phyloP scores from a whole-genome alignment of 2,113 vertebrate species.

The Typhlomys cinereus region DNA sequence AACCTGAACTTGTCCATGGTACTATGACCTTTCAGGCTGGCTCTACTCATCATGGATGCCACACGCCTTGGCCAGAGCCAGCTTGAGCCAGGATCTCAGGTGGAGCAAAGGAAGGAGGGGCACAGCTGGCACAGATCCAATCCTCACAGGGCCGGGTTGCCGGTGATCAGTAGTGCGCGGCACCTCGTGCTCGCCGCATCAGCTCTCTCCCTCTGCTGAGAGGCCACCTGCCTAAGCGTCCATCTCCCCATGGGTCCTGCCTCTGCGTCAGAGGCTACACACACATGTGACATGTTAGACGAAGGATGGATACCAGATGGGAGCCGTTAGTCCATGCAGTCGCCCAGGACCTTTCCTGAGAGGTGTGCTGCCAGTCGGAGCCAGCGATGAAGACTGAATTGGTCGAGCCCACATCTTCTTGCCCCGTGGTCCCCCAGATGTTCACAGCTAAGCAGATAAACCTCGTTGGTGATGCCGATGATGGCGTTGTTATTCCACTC shows the following conservation, averaged over 20 bases:
- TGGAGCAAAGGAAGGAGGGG: no score
- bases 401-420: background rate
- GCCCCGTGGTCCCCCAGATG: background rate
- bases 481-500: no score
- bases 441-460: background rate
- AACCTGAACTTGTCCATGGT: background rate
- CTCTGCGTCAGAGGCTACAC: background rate
- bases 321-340: rapidly evolving
- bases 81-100: background rate
- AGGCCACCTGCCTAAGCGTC: background rate
- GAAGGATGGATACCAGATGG: background rate
- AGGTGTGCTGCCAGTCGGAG: no score
- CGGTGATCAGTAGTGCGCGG: rapidly evolving
- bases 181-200: rapidly evolving
- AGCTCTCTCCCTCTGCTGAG: rapidly evolving
- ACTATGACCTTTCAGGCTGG: background rate
- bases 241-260: rapidly evolving
- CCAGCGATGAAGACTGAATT: background rate
- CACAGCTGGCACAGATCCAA: background rate
- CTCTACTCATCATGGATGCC: rapidly evolving
- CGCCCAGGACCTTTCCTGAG: background rate
- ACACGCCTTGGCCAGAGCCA: background rate
- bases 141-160: background rate
- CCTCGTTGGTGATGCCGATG: rapidly evolving
- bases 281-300: rapidly evolving